phyloP scores from a whole-genome alignment of 1,140 invertebrate genomes.

The Spodoptera litura region DNA sequence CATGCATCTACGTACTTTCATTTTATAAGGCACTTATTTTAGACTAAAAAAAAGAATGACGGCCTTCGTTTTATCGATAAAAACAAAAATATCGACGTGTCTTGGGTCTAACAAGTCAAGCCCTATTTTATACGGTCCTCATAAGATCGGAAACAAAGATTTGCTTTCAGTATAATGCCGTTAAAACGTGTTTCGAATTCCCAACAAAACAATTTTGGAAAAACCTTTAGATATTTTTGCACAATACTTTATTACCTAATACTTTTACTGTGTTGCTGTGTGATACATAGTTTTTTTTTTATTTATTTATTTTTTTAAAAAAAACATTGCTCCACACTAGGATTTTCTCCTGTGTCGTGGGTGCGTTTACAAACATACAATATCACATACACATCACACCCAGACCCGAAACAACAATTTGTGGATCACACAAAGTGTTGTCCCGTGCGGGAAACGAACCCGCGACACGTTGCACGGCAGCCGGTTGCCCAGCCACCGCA shows the following conservation, averaged over 20 bases:
- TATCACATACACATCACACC: too few relatives aligned
- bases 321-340: too few relatives aligned
- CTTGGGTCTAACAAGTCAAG: not conserved
- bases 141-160: conserved; percentile 42
- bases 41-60: not conserved
- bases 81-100: not conserved
- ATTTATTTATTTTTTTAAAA: too few relatives aligned
- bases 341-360: too few relatives aligned
- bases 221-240: conserved; percentile 14
- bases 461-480: too few relatives aligned
- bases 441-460: too few relatives aligned
- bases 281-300: not conserved
- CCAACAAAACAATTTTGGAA: not conserved
- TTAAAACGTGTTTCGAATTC: conserved; percentile 16
- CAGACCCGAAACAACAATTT: too few relatives aligned
- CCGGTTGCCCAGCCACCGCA: too few relatives aligned
- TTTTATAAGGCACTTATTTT: too few relatives aligned
- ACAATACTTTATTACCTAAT: not conserved
- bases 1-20: too few relatives aligned
- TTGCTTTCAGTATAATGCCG: conserved; percentile 34
- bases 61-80: not conserved
- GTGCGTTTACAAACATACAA: too few relatives aligned
- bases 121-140: conserved; percentile 14
- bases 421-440: too few relatives aligned
- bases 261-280: not conserved